Base-by-base conservation (phyloP, 2,888 invertebrate genomes). In the Caradrina kadenii region DNA sequence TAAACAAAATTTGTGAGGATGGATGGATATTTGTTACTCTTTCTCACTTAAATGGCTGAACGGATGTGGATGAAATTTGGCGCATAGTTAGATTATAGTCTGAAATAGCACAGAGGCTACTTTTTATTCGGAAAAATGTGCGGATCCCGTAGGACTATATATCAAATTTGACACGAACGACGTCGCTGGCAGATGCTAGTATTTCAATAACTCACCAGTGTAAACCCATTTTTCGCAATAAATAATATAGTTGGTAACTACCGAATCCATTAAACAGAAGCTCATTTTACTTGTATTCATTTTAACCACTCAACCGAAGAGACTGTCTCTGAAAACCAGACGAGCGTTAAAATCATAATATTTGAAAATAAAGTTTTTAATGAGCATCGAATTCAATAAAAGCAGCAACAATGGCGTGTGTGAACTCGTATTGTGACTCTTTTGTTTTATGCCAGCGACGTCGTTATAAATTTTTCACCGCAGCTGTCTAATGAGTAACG, bases 331-430 rank as follows among this genome's bases (percentile, higher is more conserved):
- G 61, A 76, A 81, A 76, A 60, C 63, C 55, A 73, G 56, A 58
- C 56, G 75, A 79, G 65, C 62, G 65, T 78, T 79, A 78, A 83
- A 85, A 79, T 75, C 73, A 66, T 79, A 69, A 78, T 83, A 81
- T 85, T 84, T 71, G 73, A 82, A 86, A 85, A 83, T 85, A 82
- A 81, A 86, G 71, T 87, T 92, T 93, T 94, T 94, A 95, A 95
- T 94, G 94, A 95, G 94, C 92, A 92, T 92, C 85, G 90, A 89
- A 91, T 91, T 92, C 91, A 92, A 92, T 94, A 94, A 93, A 91
- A 91, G 89, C 87, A 78, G 83, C 83, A 90, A 95, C 94, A 94
- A 95, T 93, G 81, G 89, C 91, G 89, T 93, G 89, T 93, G 92
- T 93, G 93, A 88, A 84, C 85, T 87, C 88, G 83, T 85, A 93